Percentiles rank a stretch among this genome's conserved stretches.
Conservation (phyloP, 2,888 invertebrate genomes). For the Teinopalpus imperialis region DNA sequence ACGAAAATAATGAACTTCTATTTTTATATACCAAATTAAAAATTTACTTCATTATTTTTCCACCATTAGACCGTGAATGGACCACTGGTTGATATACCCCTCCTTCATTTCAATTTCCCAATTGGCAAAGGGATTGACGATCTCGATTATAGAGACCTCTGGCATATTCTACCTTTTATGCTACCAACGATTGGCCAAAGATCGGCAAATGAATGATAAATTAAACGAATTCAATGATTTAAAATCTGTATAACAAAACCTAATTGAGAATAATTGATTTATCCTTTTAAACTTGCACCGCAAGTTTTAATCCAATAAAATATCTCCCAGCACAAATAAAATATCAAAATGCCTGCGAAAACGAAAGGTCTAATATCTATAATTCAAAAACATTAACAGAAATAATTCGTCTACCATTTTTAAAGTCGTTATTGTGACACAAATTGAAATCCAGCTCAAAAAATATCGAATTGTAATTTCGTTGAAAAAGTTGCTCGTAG, state of each 20-base stretch:
- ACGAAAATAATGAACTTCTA: too few relatives aligned
- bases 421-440: slow-evolving; percentile 11
- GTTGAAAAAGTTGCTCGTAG: slow-evolving; percentile 26
- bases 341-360: background rate
- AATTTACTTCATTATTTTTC: too few relatives aligned
- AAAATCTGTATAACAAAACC: slow-evolving; percentile 2
- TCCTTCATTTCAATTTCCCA: too few relatives aligned
- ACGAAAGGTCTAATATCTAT: background rate
- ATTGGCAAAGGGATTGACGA: too few relatives aligned
- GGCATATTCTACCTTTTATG: too few relatives aligned
- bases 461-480: slow-evolving; percentile 18
- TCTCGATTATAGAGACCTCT: too few relatives aligned
- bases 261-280: slow-evolving; percentile 1
- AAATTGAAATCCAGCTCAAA: slow-evolving; percentile 3
- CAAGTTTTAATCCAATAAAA: slow-evolving; percentile 7
- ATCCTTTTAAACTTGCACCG: background rate
- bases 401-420: slow-evolving; percentile 3
- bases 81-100: too few relatives aligned
- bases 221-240: too few relatives aligned
- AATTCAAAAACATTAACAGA: background rate
- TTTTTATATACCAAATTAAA: too few relatives aligned
- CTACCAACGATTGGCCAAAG: too few relatives aligned
- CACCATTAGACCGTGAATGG: too few relatives aligned
- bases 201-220: too few relatives aligned
- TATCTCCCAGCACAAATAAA: slow-evolving; percentile 3